These are phyloP conservation scores for Atta colombica DNA, from an alignment of 1,140 invertebrate genomes.

Conservation along the genomic window DNA sequence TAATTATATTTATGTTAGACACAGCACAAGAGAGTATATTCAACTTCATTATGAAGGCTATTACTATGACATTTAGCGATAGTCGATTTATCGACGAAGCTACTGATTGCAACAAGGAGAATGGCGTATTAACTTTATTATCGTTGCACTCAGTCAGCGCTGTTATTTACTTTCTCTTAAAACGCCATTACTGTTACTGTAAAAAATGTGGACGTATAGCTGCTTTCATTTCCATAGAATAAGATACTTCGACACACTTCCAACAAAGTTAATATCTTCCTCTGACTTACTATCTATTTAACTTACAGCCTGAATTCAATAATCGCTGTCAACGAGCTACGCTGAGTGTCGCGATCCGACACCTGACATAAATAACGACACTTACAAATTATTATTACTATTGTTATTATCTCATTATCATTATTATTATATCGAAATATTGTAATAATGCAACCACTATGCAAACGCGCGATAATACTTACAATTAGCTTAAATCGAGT, in stretches of 20 bases:
- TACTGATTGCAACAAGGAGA: conserved; percentile 56
- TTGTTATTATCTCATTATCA: conserved; percentile 23
- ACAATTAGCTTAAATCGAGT: conserved; percentile 53
- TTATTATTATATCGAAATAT: conserved; percentile 33
- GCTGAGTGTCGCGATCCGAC: conserved; percentile 40
- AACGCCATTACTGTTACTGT: conserved; percentile 48
- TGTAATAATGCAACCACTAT: conserved; percentile 36
- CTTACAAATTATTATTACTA: conserved; percentile 41
- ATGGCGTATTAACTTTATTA: conserved; percentile 51
- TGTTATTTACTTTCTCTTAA: conserved; percentile 41
- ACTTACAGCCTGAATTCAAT: conserved; percentile 46
- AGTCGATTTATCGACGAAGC: conserved; percentile 42
- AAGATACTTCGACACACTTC: conserved; percentile 45
- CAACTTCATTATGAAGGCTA: conserved; percentile 60
- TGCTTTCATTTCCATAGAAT: conserved; percentile 43
- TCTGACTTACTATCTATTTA: conserved; percentile 50
- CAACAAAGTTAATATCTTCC: conserved; percentile 45
- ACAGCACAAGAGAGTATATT: conserved; percentile 64
- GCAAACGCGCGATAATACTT: conserved; percentile 43
- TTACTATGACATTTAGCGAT: conserved; percentile 47
- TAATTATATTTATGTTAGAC: conserved; percentile 44
- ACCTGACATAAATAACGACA: conserved; percentile 58
- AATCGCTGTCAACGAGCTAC: conserved; percentile 51
- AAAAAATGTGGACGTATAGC: conserved; percentile 63
- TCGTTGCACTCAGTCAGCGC: conserved; percentile 56